Evolutionary conservation across 2,113 vertebrate species (phyloP), one percentile per base, ranked within the genome.

Genomic region (Oreocharis arfaki): DNA sequence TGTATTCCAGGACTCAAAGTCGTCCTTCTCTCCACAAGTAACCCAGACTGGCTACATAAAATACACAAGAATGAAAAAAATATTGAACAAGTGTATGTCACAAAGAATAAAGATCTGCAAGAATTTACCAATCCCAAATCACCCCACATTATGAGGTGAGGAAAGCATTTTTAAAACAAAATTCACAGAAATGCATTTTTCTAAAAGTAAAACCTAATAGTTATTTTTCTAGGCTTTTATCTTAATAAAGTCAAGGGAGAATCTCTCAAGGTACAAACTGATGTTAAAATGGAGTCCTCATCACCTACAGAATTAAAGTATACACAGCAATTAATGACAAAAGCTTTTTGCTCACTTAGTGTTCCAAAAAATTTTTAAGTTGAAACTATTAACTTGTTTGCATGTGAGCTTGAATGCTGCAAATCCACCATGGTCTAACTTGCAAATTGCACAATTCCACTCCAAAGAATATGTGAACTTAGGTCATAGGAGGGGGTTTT

Each of bases 401-500:
- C 30, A 35, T 30, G 10, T 65, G n/a, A 42, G 74, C 84, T 61
- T 61, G 13, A 81, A 53, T n/a, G 24, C 12, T 44, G 63, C 19
- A 52, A 17, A 26, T 56, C 30, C 39, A 33, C 33, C 7, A 3
- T 15, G 21, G 35, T 80, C 33, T 60, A 30, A 42, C 35, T 49
- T 6, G 4, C 22, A 75, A 75, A 75, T 30, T 15, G 17, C 28
- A 26, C 13, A 37, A 64, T 32, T 57, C 16, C 1, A 0, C 5
- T 61, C 10, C 16, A 76, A 92, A 59, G 32, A 60, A 33, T 9
- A 69, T 26, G 30, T 55, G 6, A 16, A 49, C 13, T 49, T 60
- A 26, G 12, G 28, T 53, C 30, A 56, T 0, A 61, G 50, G 4
- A 47, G 5, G 8, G 3, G 3, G 1, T 2, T 11, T 70, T 53